Percentiles rank a stretch among this genome's conserved stretches.
phyloP scores from a whole-genome alignment of 2,113 vertebrate genomes.

The Sander lucioperca region DNA sequence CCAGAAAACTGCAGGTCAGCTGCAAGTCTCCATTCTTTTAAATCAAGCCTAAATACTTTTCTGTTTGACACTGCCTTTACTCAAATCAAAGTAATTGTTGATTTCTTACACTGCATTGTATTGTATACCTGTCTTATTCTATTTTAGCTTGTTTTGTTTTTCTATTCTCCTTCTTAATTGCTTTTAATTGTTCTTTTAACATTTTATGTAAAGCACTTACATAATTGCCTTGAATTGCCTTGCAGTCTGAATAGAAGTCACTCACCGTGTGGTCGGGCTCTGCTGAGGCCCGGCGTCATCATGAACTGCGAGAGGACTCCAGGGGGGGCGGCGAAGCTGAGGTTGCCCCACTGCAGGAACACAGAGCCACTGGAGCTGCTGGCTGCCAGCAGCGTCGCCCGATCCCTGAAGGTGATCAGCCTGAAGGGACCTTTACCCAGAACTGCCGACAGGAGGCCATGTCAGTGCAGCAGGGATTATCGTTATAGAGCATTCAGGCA shows the following conservation, averaged over 20 bases:
- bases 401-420: constrained; percentile 86
- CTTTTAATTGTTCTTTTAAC: too few species aligned
- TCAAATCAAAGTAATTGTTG: too few species aligned
- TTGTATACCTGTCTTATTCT: too few species aligned
- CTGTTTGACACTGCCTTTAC: too few species aligned
- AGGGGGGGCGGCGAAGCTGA: constrained; percentile 37
- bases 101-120: too few species aligned
- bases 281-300: constrained; percentile 93
- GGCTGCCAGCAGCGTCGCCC: constrained; percentile 77
- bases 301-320: constrained; percentile 87
- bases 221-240: too few species aligned
- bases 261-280: constrained; percentile 90
- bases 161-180: too few species aligned
- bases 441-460: constrained; percentile 77
- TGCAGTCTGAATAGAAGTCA: background rate
- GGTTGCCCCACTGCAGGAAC: constrained; percentile 79
- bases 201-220: too few species aligned
- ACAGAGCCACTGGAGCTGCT: constrained; percentile 77
- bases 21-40: too few species aligned
- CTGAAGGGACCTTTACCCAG: constrained; percentile 94
- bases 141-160: too few species aligned
- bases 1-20: too few species aligned
- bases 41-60: too few species aligned
- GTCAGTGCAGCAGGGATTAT: background rate
- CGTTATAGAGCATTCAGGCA: background rate